Conservation (phyloP, 2,113 vertebrate genomes). For the Circaetus gallicus region DNA sequence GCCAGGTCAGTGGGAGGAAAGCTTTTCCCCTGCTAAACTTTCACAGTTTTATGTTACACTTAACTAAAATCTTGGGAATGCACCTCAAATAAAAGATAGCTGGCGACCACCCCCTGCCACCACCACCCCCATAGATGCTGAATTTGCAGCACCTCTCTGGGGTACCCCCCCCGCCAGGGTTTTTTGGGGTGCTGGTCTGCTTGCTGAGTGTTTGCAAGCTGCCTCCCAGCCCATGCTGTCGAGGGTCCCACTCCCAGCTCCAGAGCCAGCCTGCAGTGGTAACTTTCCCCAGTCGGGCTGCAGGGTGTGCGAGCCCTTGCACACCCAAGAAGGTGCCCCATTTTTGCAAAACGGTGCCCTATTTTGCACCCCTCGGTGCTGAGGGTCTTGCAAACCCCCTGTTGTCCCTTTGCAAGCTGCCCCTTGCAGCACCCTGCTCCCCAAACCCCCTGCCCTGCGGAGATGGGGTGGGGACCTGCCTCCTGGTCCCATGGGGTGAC, state of each 20-base stretch:
- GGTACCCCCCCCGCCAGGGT: fast-evolving
- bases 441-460: fast-evolving
- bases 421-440: not conserved
- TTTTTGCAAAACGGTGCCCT: not conserved
- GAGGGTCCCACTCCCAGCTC: fast-evolving
- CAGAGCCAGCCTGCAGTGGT: fast-evolving
- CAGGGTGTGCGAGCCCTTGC: fast-evolving
- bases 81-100: constrained; percentile 43
- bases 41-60: constrained; percentile 60
- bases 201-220: not conserved
- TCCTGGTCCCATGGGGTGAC: not conserved
- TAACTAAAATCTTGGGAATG: constrained; percentile 62
- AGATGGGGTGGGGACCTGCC: not conserved
- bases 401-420: not conserved
- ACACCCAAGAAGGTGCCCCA: fast-evolving
- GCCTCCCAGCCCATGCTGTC: not conserved
- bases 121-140: fast-evolving
- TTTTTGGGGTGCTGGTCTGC: not conserved
- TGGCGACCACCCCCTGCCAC: not conserved
- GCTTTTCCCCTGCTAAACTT: constrained; percentile 76
- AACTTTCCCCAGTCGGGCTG: fast-evolving
- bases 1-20: constrained; percentile 71
- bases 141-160: not conserved
- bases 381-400: not conserved
- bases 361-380: fast-evolving